phyloP scores from a whole-genome alignment of 2,113 vertebrate species.

The Triplophysa siluroides region DNA sequence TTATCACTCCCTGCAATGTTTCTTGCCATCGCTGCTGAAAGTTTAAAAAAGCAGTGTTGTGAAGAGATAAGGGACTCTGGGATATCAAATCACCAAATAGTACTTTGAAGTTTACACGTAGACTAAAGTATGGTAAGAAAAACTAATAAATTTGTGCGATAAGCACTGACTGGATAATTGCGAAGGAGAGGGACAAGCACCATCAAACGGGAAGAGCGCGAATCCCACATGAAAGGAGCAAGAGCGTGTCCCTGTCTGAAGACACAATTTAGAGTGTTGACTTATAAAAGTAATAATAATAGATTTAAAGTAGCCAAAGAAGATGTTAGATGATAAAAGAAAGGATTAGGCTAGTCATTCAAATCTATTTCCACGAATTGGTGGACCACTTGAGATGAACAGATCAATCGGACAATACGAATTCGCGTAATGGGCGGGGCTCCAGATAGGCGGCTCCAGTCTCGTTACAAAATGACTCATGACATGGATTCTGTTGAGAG shows the following conservation, averaged over 20 bases:
- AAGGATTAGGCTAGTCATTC: too few relatives aligned
- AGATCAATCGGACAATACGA: too few relatives aligned
- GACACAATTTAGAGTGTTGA: background rate
- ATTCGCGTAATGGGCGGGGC: too few relatives aligned
- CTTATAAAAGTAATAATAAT: too few relatives aligned
- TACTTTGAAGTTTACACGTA: constrained; percentile 41
- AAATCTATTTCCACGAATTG: too few relatives aligned
- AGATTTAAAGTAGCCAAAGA: too few relatives aligned
- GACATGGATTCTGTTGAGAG: too few relatives aligned
- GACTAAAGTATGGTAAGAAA: background rate
- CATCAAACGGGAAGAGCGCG: constrained; percentile 17
- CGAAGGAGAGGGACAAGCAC: constrained; percentile 14
- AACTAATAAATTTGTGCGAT: constrained; percentile 6
- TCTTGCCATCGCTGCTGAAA: background rate
- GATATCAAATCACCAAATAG: constrained; percentile 27
- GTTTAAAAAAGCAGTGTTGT: constrained; percentile 30
- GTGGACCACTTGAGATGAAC: too few relatives aligned
- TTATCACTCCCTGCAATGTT: constrained; percentile 2
- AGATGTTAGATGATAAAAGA: too few relatives aligned
- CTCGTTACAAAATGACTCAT: too few relatives aligned
- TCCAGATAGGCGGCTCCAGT: too few relatives aligned
- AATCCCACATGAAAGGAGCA: constrained; percentile 38
- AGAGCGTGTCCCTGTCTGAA: constrained; percentile 11
- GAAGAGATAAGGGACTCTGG: constrained; percentile 38
- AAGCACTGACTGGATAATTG: constrained; percentile 38